Percentiles rank a stretch among this genome's conserved stretches.
Evolutionary conservation across 2,797 vertebrate species (phyloP).

Genomic region (Paedocypris micromegethes): DNA sequence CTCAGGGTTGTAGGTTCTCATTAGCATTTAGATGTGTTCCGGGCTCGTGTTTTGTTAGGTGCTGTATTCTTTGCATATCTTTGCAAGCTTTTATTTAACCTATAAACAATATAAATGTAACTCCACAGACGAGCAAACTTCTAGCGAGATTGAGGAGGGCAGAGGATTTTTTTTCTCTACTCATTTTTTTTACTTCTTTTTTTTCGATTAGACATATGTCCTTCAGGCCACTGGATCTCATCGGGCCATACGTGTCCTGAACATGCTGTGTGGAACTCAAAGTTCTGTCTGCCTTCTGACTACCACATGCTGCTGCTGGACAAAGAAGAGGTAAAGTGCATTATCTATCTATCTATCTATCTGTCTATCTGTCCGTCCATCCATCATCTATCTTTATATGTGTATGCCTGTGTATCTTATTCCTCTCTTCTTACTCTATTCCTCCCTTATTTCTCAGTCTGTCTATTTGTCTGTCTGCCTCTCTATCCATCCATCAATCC

Average conservation of each 20-base stretch:
- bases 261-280: slow-evolving; percentile 63
- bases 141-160: not conserved
- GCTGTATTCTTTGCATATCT: slow-evolving; percentile 37
- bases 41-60: slow-evolving; percentile 38
- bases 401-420: too few species aligned
- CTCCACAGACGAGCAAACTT: not conserved
- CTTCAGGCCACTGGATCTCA: slow-evolving; percentile 58
- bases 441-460: not conserved
- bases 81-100: slow-evolving; percentile 28
- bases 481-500: not conserved
- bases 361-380: too few species aligned
- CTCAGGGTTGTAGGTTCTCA: slow-evolving; percentile 30
- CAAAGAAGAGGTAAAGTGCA: slow-evolving; percentile 62
- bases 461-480: not conserved
- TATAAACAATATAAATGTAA: slow-evolving; percentile 29
- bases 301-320: slow-evolving; percentile 69
- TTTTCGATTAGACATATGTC: slow-evolving; percentile 56
- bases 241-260: slow-evolving; percentile 65
- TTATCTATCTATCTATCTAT: not conserved
- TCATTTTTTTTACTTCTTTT: slow-evolving; percentile 6
- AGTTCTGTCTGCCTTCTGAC: slow-evolving; percentile 65
- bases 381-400: too few species aligned
- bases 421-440: too few species aligned
- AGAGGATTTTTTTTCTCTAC: slow-evolving; percentile 1
- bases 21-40: slow-evolving; percentile 50